A percentile compares a stretch with the other conserved stretches of the same genome.
Conservation (phyloP, 37 sponge, comb jelly and placozoan genomes). For the Oscarella lobularis region DNA sequence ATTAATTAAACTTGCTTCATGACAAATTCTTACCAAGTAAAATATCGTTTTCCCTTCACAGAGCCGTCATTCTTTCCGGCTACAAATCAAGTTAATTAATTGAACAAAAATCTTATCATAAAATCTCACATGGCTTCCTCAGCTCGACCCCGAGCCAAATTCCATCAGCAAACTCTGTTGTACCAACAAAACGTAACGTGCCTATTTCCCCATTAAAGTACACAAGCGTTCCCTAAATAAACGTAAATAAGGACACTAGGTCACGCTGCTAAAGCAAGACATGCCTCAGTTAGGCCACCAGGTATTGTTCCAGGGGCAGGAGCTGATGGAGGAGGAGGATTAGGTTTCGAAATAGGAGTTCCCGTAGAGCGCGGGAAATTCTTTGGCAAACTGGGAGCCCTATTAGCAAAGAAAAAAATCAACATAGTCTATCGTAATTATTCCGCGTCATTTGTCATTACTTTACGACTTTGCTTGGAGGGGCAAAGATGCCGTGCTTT, state of each 20-base stretch:
- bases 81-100: slow-evolving; percentile 3
- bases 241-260: neutral
- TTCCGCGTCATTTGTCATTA: too few relatives aligned
- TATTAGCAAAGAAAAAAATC: too few relatives aligned
- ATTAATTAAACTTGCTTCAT: neutral
- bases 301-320: neutral
- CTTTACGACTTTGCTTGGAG: neutral
- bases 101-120: neutral
- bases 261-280: neutral
- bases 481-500: slow-evolving; percentile 41
- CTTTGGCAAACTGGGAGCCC: too few relatives aligned
- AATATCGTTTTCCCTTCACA: slow-evolving; percentile 79
- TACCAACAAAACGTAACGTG: slow-evolving; percentile 60
- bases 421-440: too few relatives aligned
- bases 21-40: slow-evolving; percentile 45
- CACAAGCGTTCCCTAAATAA: slow-evolving; percentile 21
- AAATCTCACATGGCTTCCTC: slow-evolving; percentile 49
- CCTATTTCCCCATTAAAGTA: slow-evolving; percentile 72
- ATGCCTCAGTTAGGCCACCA: neutral
- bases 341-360: neutral
- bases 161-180: slow-evolving; percentile 70
- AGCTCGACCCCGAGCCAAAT: slow-evolving; percentile 87
- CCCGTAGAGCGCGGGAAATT: too few relatives aligned
- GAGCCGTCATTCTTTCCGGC: slow-evolving; percentile 88
- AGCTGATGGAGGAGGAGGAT: neutral